These are phyloP conservation scores for Anguilla japonica DNA, from an alignment of 2,113 vertebrate genomes.

Conservation along the genomic window DNA sequence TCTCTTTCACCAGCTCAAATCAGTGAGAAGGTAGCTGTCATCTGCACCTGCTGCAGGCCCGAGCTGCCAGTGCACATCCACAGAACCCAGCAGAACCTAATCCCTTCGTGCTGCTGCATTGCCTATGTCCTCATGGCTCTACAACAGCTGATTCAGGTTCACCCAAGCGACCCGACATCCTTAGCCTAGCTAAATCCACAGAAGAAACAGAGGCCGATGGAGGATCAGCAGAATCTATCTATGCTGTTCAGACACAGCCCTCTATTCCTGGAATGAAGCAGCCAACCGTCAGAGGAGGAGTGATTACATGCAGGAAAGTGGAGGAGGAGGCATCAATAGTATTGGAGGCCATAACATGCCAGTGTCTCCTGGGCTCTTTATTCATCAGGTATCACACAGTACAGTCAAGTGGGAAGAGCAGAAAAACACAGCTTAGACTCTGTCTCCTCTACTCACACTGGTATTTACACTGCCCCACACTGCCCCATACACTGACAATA, in stretches of 20 bases:
- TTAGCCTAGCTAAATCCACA: background rate
- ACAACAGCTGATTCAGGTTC: background rate
- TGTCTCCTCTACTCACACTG: background rate
- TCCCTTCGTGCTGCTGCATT: background rate
- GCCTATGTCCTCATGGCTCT: background rate
- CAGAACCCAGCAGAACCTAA: background rate
- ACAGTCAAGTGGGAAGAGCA: background rate
- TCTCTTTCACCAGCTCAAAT: no score
- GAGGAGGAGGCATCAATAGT: background rate
- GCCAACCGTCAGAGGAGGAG: background rate
- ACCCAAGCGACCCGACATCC: no score
- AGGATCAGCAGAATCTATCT: background rate
- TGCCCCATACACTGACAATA: no score
- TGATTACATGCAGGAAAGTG: background rate
- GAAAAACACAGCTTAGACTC: slow-evolving; percentile 16
- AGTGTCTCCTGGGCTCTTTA: background rate
- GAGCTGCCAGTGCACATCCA: background rate
- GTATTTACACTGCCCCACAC: background rate
- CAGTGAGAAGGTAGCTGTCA: no score
- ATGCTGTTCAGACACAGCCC: background rate
- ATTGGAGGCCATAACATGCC: background rate
- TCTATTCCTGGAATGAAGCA: background rate
- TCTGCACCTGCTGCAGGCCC: background rate
- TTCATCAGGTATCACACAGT: slow-evolving; percentile 23
- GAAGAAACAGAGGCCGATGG: background rate